Base-by-base conservation (phyloP, 1,140 invertebrate genomes). In the Diachasmimorpha longicaudata region DNA sequence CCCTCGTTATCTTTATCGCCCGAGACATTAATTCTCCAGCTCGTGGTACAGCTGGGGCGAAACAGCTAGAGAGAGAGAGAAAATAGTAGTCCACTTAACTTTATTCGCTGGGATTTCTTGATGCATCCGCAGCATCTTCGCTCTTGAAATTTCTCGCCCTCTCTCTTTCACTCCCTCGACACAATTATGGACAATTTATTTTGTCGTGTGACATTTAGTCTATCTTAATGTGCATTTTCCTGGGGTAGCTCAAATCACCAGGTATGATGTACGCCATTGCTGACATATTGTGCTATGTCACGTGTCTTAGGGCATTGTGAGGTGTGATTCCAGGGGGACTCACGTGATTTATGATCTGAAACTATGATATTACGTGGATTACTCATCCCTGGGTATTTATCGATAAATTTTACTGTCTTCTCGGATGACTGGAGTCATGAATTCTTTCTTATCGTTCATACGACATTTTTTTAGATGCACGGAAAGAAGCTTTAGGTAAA, bases 1-100 rank as follows among this genome's bases (percentile, higher is more conserved):
- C 48, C 42, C 68, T 55, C 73, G 21, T 67, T 67, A 75, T 69
- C 48, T 69, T 69, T 75, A 46, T 69, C 42, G 46, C 44, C 67
- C 25, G 31, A 69, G 48, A 69, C 48, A 52, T 63, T 63, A 63
- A 63, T 63, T 63, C 58, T 63, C 58, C 23, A 63, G 58, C 23
- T 63, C 16, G 48, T 19, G 16, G 48, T 16, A 52, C 48, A 68
- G 58, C 63, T 44, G 55, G 39, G 58, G 72, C 58, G 23, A 63
- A 63, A 25, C 19, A 25, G 21, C 11, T 4, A 55, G 48, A 55
- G 19, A 9, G n/a, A 21, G 23, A 63, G 23, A 19, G 58, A 63
- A 63, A 31, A 63, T 63, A 19, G 58, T 52, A 52, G 48, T 52
- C 48, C 48, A 52, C 48, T 52, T 52, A 52, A 52, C 48, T 52